These are phyloP conservation scores for Cygnus atratus DNA, from an alignment of 2,113 vertebrate species.

Conservation along the genomic window DNA sequence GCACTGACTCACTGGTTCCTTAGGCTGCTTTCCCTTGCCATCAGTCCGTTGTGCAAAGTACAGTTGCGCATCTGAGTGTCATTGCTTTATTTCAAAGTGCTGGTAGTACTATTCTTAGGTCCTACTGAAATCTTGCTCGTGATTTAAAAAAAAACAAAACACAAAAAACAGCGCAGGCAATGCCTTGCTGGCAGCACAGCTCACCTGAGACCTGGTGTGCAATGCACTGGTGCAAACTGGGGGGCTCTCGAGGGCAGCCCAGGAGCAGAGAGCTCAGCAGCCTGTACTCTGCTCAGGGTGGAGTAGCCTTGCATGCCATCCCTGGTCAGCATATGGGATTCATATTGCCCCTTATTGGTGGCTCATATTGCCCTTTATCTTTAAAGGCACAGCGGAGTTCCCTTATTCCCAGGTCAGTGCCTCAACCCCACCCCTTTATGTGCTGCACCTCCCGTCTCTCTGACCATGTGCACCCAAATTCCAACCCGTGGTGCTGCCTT, in stretches of 20 bases:
- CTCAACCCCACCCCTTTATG: not conserved
- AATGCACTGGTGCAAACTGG: too few species aligned
- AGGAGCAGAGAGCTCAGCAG: not conserved
- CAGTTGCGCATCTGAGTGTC: not conserved
- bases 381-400: too few species aligned
- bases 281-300: not conserved
- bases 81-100: not conserved
- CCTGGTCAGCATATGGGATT: not conserved
- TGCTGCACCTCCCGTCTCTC: not conserved
- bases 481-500: not conserved
- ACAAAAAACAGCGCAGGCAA: not conserved
- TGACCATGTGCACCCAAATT: too few species aligned
- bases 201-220: fast-evolving
- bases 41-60: not conserved
- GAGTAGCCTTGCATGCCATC: fast-evolving
- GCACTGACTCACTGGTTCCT: constrained; percentile 20
- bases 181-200: fast-evolving
- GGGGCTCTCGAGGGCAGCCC: not conserved
- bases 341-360: fast-evolving
- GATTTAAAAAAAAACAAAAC: too few species aligned
- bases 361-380: fast-evolving
- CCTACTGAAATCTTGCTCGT: fast-evolving
- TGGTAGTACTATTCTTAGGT: not conserved
- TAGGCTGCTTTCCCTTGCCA: not conserved
- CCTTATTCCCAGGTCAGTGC: too few species aligned